A percentile compares a stretch with the other conserved stretches of the same genome.
Evolutionary conservation across 1,140 invertebrate genomes (phyloP).

Genomic region (Sinonovacula constricta): DNA sequence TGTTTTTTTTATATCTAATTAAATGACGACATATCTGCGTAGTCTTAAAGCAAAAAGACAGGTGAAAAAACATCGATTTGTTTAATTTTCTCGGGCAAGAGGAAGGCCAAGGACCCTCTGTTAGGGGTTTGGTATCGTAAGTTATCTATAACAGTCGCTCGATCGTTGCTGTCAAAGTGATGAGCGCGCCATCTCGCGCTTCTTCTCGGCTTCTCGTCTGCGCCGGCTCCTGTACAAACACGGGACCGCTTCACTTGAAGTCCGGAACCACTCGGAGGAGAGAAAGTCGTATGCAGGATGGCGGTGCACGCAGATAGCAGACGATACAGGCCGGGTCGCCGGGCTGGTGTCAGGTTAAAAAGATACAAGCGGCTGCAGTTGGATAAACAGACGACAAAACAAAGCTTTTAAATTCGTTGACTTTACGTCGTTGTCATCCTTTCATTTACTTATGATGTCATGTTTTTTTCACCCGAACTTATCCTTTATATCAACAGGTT

Average conservation of each 20-base stretch:
- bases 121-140: too few species aligned
- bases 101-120: too few species aligned
- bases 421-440: neutral
- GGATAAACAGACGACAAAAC: neutral
- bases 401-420: neutral
- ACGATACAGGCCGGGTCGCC: neutral
- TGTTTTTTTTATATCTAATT: slow-evolving; percentile 7
- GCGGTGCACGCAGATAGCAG: neutral
- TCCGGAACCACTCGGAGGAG: neutral
- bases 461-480: too few species aligned
- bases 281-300: neutral
- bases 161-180: too few species aligned
- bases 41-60: slow-evolving; percentile 27
- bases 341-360: neutral
- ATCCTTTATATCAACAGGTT: too few species aligned
- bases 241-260: neutral
- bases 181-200: too few species aligned
- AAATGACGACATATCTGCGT: slow-evolving; percentile 16
- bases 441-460: too few species aligned
- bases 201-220: neutral
- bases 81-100: slow-evolving; percentile 30
- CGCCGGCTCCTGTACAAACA: neutral
- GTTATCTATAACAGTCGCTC: too few species aligned
- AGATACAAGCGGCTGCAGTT: neutral
- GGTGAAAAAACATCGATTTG: slow-evolving; percentile 37